These are phyloP conservation scores for Parapsyche elsis DNA, from an alignment of 1,140 invertebrate genomes.

Conservation along the genomic window DNA sequence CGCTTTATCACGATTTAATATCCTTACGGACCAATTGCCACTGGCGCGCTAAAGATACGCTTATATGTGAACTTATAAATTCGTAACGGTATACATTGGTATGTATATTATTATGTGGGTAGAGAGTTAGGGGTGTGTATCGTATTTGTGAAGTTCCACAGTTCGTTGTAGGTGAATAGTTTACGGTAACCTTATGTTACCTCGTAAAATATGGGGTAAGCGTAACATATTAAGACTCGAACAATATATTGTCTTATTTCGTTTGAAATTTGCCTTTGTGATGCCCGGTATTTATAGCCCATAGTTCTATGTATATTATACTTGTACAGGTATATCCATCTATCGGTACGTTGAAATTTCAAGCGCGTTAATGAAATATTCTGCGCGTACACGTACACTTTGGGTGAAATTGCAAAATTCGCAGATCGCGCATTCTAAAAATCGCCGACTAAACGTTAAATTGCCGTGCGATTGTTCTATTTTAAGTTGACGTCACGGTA, in stretches of 20 bases:
- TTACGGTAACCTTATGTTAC: constrained; percentile 25
- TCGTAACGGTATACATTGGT: not conserved
- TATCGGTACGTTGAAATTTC: not conserved
- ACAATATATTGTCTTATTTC: constrained; percentile 34
- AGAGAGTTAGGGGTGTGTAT: not conserved
- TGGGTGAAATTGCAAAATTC: no score
- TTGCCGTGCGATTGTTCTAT: no score
- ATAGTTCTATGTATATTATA: not conserved
- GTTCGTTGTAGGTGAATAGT: constrained; percentile 10
- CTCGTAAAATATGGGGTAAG: constrained; percentile 7
- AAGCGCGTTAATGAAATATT: constrained; percentile 1
- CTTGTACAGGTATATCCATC: not conserved
- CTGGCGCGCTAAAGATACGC: not conserved
- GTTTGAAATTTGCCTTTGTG: constrained; percentile 7
- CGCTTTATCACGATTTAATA: constrained; percentile 26
- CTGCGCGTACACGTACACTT: not conserved
- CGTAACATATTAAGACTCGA: constrained; percentile 20
- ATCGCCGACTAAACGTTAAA: no score
- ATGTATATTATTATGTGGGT: not conserved
- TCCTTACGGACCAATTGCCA: constrained; percentile 23
- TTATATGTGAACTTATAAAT: constrained; percentile 25
- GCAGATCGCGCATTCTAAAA: no score
- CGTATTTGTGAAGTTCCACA: constrained; percentile 12
- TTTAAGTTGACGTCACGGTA: no score
- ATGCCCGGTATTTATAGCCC: not conserved